phyloP scores from a whole-genome alignment of 2,113 vertebrate species.

The Notechis scutatus region DNA sequence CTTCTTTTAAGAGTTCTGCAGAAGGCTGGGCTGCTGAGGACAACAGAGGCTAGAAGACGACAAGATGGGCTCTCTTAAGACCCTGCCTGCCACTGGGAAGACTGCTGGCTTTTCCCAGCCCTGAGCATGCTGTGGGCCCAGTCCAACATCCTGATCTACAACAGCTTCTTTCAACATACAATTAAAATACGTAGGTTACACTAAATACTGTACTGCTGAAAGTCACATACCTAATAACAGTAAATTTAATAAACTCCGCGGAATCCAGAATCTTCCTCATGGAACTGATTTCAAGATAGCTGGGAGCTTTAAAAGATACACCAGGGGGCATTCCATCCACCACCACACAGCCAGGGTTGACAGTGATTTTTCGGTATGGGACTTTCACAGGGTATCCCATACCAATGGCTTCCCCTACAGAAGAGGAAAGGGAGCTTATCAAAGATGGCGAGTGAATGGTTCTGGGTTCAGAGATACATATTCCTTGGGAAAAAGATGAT shows the following conservation, averaged over 20 bases:
- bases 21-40: not conserved
- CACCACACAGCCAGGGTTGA: constrained; percentile 77
- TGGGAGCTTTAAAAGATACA: constrained; percentile 76
- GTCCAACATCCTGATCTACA: not conserved
- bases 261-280: constrained; percentile 79
- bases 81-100: not conserved
- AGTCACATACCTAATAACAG: constrained; percentile 67
- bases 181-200: not conserved
- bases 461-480: not conserved
- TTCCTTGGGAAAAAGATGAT: not conserved
- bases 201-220: too few species aligned
- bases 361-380: constrained; percentile 77
- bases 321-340: constrained; percentile 79
- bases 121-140: not conserved
- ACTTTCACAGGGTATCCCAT: constrained; percentile 78
- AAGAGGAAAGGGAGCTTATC: not conserved
- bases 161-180: not conserved
- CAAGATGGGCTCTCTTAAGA: too few species aligned
- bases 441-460: not conserved
- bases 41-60: not conserved
- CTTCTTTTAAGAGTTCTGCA: not conserved
- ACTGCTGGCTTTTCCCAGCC: not conserved
- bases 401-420: constrained; percentile 75
- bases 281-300: constrained; percentile 76
- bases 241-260: constrained; percentile 75